phyloP scores from a whole-genome alignment of 2,797 vertebrate genomes.

The Pangasius mekongensis region DNA sequence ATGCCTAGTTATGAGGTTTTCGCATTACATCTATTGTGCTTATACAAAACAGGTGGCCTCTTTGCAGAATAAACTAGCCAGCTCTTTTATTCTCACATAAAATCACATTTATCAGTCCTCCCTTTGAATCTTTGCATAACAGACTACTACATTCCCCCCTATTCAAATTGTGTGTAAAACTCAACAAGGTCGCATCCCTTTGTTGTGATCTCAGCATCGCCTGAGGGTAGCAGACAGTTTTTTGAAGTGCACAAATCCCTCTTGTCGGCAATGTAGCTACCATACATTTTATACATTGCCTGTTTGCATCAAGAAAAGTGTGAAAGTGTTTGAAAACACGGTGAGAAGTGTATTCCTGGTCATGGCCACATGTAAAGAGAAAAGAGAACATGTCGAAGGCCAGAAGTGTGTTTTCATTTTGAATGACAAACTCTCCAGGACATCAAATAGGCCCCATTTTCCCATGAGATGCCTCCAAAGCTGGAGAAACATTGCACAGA shows the following conservation, averaged over 20 bases:
- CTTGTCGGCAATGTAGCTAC: constrained; percentile 25
- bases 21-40: background rate
- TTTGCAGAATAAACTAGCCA: background rate
- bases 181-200: constrained; percentile 44
- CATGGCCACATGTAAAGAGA: constrained; percentile 4
- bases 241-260: constrained; percentile 33
- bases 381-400: constrained; percentile 20
- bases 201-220: constrained; percentile 56
- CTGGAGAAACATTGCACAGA: constrained; percentile 40
- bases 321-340: constrained; percentile 39
- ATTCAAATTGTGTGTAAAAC: constrained; percentile 56
- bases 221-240: constrained; percentile 45
- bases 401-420: constrained; percentile 33
- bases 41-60: background rate
- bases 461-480: constrained; percentile 36
- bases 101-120: constrained; percentile 29
- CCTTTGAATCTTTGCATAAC: constrained; percentile 31
- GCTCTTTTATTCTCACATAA: background rate
- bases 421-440: constrained; percentile 39
- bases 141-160: constrained; percentile 21
- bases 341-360: constrained; percentile 9
- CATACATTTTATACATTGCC: constrained; percentile 9
- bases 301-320: constrained; percentile 10
- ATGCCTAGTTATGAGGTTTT: background rate
- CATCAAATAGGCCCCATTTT: constrained; percentile 42